Base-by-base conservation (phyloP, 2,888 invertebrate genomes). In the Synanthedon andrenaeformis region DNA sequence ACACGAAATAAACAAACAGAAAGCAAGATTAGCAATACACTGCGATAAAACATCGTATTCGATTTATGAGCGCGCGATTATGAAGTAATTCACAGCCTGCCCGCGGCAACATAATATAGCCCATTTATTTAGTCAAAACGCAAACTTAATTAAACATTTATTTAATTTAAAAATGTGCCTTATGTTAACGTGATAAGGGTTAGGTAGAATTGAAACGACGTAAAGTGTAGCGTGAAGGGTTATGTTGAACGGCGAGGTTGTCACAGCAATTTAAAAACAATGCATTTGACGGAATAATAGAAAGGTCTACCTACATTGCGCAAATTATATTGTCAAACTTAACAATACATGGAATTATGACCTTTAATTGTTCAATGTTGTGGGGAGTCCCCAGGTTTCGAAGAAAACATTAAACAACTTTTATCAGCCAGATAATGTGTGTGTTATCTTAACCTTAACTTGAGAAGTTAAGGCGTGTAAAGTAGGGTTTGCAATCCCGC, bases 231-330 rank as follows among this genome's bases (percentile, higher is more conserved):
- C 17, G 49, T 17, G 17, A 49, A 49, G 23, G 8, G n/a, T 52
- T 54, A 49, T 35, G 4, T 54, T 54, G 52, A 53, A 49, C 50
- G 55, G 51, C 60, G 63, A 66, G 68, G 70, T 54, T 67, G 67
- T 63, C 65, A 66, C 59, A 62, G 58, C 51, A 48, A 57, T 68
- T 68, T 65, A 45, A 35, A 52, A 59, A 63, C 64, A 65, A 67
- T 62, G 57, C 59, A 52, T 65, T 60, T 61, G 66, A 58, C 60
- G 48, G 59, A 62, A 55, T 57, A 62, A 60, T 49, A 49, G 45
- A 17, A 52, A 54, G 53, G 51, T 45, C 51, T 53, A 23, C 49
- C 49, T 53, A 23, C 49, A 42, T 58, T 58, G 54, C 54, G 55
- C 49, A 55, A 60, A 41, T 10, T 48, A 41, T 53, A 54, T 57